Conservation (phyloP, 1,140 invertebrate genomes). For the roundworm (Caenorhabditis elegans) region WBcel235 BX284606.5:6052001-6052500, state of each 20-base stretch:
- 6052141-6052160: too few relatives aligned
- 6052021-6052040: slow-evolving; percentile 27
- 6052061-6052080: not conserved
- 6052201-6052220: not conserved
- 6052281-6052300: slow-evolving; percentile 25
- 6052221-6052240: not conserved
- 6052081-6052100: not conserved
- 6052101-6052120: too few relatives aligned
- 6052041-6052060: slow-evolving; percentile 26
- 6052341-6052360: slow-evolving; percentile 18
- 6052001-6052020: slow-evolving; percentile 24
- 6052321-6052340: slow-evolving; percentile 24
- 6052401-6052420: not conserved
- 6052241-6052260: slow-evolving; percentile 21
- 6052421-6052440: not conserved
- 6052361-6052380: slow-evolving; percentile 3
- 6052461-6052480: not conserved
- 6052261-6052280: not conserved
- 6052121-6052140: too few relatives aligned
- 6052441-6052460: not conserved
- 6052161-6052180: too few relatives aligned
- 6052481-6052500: slow-evolving; percentile 9
- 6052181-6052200: too few relatives aligned
- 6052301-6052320: slow-evolving; percentile 4
- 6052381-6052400: not conserved